Percentiles rank a stretch among this genome's conserved stretches.
Conservation (phyloP, 1,140 invertebrate species). For the Drosophila auraria region DNA sequence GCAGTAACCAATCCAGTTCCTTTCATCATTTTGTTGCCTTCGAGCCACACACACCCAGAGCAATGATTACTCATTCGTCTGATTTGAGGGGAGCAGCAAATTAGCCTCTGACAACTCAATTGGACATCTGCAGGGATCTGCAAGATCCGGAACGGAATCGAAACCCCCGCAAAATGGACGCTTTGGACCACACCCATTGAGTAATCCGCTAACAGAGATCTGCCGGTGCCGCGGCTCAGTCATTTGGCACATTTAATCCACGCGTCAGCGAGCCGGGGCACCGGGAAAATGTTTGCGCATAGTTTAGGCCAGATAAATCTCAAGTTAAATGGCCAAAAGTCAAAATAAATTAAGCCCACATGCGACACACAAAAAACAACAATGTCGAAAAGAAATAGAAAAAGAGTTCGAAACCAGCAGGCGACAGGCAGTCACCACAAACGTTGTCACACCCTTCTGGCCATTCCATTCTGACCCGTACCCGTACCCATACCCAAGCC, state of each 20-base stretch:
- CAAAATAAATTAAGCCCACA: constrained; percentile 84
- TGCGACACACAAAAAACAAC: constrained; percentile 44
- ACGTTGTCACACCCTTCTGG: constrained; percentile 82
- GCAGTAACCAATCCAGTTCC: constrained; percentile 14
- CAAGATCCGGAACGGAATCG: constrained; percentile 1
- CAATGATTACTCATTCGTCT: constrained; percentile 39
- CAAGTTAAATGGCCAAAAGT: constrained; percentile 83
- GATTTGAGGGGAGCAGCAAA: constrained; percentile 38
- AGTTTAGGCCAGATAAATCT: constrained; percentile 82
- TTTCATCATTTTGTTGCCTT: constrained; percentile 17
- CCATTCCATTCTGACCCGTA: constrained; percentile 76
- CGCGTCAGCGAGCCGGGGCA: constrained; percentile 67
- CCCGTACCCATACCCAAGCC: constrained; percentile 41
- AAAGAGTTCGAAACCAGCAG: constrained; percentile 55
- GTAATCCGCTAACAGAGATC: constrained; percentile 60
- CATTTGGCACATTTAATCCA: constrained; percentile 82
- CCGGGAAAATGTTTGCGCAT: constrained; percentile 71
- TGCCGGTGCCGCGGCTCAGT: constrained; percentile 42
- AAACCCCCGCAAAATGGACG: constrained; percentile 28
- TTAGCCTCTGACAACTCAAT: constrained; percentile 69
- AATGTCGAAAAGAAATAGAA: constrained; percentile 27
- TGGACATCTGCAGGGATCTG: constrained; percentile 49
- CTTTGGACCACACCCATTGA: constrained; percentile 58
- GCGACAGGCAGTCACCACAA: constrained; percentile 71
- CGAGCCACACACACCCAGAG: background rate